Evolutionary conservation across 1,140 invertebrate species (phyloP), one percentile per base, ranked within the genome.

Genomic region (Branchinecta lindahli): DNA sequence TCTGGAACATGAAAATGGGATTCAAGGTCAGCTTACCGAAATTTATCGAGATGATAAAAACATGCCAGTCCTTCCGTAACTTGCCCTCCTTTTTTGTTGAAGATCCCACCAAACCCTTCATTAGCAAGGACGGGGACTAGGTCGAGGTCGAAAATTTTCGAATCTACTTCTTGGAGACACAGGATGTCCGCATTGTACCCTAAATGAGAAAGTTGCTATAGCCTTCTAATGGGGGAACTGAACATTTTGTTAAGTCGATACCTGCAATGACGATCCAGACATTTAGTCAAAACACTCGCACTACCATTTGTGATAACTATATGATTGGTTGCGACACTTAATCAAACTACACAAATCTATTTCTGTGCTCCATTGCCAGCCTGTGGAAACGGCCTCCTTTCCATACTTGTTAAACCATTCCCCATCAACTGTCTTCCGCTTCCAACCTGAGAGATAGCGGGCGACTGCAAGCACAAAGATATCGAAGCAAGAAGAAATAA

Each of bases 101-200:
- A 86, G 68, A 83, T 74, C 12, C 87, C 85, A 68, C 83, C 78
- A 69, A 85, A 84, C 7, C 84, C 82, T 8, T 83, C 71, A 8
- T 74, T 71, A 10, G 76, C 75, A 0, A 96, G 79, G 20, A 86
- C 78, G 10, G 85, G 85, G 46, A 79, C 73, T n/a, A 94, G 80
- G 76, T 90, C 87, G 73, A 84, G 77, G 18, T 87, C 77, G 77
- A 87, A 95, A 44, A 94, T 80, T 80, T 88, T 91, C 10, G 74
- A 76, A 78, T 96, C 93, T 0, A 95, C 90, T 84, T 97, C 94
- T 86, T 97, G 94, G 12, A 97, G 79, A 75, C 92, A 96, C 47
- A 94, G 82, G 66, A 96, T 81, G 79, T 97, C 93, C 45, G 85
- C 84, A 81, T 95, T 90, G 75, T 94, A 96, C 18, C 91, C 91